These are phyloP conservation scores for Dromas ardeola DNA, from an alignment of 2,113 vertebrate species.

Conservation along the genomic window DNA sequence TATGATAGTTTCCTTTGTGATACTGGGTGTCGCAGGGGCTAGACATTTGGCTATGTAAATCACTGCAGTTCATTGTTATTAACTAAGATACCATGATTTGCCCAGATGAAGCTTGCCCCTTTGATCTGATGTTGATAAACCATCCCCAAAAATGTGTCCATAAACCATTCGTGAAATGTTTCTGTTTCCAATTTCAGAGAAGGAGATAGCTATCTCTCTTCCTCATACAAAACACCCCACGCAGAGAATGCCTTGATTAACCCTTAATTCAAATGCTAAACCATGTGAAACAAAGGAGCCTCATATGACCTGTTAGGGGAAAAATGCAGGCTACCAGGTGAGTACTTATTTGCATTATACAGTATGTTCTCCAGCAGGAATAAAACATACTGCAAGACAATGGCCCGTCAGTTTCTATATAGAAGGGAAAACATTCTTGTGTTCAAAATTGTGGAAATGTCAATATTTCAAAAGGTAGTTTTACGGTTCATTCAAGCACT, in stretches of 20 bases:
- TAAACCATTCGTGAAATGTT: neutral
- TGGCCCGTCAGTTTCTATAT: slow-evolving; percentile 60
- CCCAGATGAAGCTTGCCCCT: neutral
- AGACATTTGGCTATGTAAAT: neutral
- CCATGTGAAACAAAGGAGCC: neutral
- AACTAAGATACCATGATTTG: neutral
- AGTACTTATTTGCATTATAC: neutral
- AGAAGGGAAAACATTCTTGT: slow-evolving; percentile 66
- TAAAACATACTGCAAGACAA: slow-evolving; percentile 48
- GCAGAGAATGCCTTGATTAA: neutral
- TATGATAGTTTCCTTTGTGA: neutral
- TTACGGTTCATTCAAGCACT: slow-evolving; percentile 80
- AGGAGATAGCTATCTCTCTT: neutral
- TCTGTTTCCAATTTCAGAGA: neutral
- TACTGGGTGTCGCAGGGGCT: neutral
- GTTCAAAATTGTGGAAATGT: slow-evolving; percentile 80
- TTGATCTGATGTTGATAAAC: neutral
- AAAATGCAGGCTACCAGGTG: neutral
- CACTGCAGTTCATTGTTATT: neutral
- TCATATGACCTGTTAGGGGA: neutral
- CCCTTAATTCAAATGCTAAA: slow-evolving; percentile 3
- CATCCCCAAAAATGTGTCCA: neutral
- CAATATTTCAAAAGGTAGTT: slow-evolving; percentile 83
- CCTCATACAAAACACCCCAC: neutral
- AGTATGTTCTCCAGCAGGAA: neutral